A percentile compares a stretch with the other conserved stretches of the same genome.
Evolutionary conservation across 2,797 vertebrate genomes (phyloP).

Genomic region (Centropyge bicolor): DNA sequence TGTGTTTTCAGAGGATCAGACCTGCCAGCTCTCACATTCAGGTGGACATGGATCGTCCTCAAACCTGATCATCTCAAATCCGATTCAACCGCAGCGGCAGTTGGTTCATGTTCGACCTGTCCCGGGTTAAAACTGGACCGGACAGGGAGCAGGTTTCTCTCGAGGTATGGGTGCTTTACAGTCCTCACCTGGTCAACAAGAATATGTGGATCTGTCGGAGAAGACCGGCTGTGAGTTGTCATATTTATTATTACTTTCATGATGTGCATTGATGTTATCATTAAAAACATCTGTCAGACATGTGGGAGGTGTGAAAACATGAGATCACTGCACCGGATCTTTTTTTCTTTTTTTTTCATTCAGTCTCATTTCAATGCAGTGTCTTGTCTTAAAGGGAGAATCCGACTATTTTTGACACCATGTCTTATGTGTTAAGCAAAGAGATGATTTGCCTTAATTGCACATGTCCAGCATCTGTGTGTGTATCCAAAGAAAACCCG

Average conservation of each 20-base stretch:
- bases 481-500: not conserved
- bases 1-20: slow-evolving; percentile 36
- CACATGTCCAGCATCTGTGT: not conserved
- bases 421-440: not conserved
- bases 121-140: not conserved
- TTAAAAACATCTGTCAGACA: not conserved
- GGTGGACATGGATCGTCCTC: slow-evolving; percentile 28
- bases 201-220: slow-evolving; percentile 86
- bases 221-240: slow-evolving; percentile 94
- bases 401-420: too few relatives aligned
- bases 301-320: slow-evolving; percentile 12
- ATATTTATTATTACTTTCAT: not conserved
- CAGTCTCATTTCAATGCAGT: not conserved
- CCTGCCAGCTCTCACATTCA: slow-evolving; percentile 17
- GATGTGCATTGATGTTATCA: too few relatives aligned
- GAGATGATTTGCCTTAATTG: not conserved
- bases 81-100: not conserved
- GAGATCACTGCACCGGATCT: slow-evolving; percentile 21
- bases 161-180: slow-evolving; percentile 78
- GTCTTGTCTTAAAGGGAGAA: slow-evolving; percentile 12
- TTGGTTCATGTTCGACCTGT: not conserved
- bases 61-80: slow-evolving; percentile 29
- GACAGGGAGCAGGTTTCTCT: not conserved
- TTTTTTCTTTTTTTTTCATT: not conserved
- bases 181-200: slow-evolving; percentile 56